Percentiles rank a stretch among this genome's conserved stretches.
Evolutionary conservation across 2,797 vertebrate species (phyloP).

Genomic region (Pseudotriccus pelzelni): DNA sequence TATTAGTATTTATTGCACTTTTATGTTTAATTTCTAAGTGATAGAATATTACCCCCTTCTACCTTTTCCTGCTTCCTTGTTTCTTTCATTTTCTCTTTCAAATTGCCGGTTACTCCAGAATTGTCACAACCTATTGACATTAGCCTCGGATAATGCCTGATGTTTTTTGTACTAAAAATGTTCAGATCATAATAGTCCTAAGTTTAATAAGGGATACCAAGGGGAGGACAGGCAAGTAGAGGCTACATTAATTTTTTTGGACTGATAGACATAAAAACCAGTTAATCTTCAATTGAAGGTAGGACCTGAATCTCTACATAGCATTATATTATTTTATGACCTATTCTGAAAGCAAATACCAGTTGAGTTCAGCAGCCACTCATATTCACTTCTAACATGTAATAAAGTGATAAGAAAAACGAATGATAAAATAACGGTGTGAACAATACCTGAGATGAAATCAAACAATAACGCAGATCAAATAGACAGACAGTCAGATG

Average conservation of each 20-base stretch:
- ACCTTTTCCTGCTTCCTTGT: not conserved
- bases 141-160: slow-evolving; percentile 24
- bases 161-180: slow-evolving; percentile 33
- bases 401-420: not conserved
- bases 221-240: not conserved
- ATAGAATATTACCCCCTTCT: not conserved
- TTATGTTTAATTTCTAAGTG: not conserved
- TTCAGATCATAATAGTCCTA: slow-evolving; percentile 28
- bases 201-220: slow-evolving; percentile 48
- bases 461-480: not conserved
- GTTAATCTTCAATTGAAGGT: slow-evolving; percentile 4
- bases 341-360: not conserved
- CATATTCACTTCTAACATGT: not conserved
- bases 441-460: not conserved
- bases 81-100: slow-evolving; percentile 20
- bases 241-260: slow-evolving; percentile 27
- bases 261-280: not conserved
- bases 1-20: not conserved
- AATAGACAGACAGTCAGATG: not conserved
- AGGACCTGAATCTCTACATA: not conserved
- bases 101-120: slow-evolving; percentile 1
- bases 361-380: not conserved
- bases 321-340: not conserved
- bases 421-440: not conserved
- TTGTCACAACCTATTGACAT: slow-evolving; percentile 23